These are phyloP conservation scores for Tapirus terrestris DNA, from an alignment of 2,113 vertebrate species.

Conservation along the genomic window DNA sequence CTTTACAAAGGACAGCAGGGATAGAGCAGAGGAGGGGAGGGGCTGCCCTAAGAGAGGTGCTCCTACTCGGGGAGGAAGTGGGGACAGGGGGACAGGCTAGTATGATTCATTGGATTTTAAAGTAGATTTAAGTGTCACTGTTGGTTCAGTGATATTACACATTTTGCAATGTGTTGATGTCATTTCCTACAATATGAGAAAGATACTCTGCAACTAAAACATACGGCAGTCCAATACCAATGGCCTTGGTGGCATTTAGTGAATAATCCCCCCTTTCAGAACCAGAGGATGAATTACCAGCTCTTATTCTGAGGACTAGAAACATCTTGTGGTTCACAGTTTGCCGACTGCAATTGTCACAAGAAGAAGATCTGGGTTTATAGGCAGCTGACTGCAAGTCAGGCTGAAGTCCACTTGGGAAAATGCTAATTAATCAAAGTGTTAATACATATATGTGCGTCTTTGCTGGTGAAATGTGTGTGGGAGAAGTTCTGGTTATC, in stretches of 20 bases:
- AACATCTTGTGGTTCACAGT: constrained; percentile 15
- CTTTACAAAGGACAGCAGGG: not conserved
- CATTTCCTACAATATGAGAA: not conserved
- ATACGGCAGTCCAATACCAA: not conserved
- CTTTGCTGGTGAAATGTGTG: not conserved
- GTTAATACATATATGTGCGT: not conserved
- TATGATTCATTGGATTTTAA: not conserved
- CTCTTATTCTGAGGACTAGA: not conserved
- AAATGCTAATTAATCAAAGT: constrained; percentile 24
- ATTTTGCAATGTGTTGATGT: not conserved
- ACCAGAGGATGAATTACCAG: not conserved
- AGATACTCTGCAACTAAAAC: not conserved
- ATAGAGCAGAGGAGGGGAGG: not conserved
- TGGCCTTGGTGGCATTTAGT: not conserved
- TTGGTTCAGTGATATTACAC: not conserved
- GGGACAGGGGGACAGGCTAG: not conserved
- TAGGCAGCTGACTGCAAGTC: not conserved
- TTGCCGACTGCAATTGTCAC: not conserved
- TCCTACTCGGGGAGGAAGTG: not conserved
- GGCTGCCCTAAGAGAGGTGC: not conserved
- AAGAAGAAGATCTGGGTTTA: constrained; percentile 54
- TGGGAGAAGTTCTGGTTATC: not conserved
- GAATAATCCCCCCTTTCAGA: not conserved
- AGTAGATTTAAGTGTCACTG: not conserved
- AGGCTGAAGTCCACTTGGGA: constrained; percentile 38